Evolutionary conservation across 2,113 vertebrate species (phyloP).

Genomic region (Ceratotherium simum): DNA sequence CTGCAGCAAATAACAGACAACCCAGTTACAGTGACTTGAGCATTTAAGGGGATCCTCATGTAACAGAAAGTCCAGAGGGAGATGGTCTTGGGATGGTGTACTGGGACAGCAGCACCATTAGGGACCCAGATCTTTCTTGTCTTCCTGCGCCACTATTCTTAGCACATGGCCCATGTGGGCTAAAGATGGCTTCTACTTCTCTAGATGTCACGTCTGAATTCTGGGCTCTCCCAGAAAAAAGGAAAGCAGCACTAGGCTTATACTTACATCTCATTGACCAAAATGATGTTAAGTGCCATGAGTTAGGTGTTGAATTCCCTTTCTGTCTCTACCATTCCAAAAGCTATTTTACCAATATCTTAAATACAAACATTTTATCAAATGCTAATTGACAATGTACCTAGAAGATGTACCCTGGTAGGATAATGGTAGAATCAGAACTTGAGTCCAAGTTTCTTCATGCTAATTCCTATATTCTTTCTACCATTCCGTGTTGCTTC

Average conservation of each 20-base stretch:
- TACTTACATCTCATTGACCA: not conserved
- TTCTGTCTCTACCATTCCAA: not conserved
- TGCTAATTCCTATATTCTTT: not conserved
- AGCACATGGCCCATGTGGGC: not conserved
- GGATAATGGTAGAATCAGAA: not conserved
- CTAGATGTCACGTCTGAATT: not conserved
- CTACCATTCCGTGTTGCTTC: not conserved
- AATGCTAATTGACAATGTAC: not conserved
- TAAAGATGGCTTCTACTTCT: not conserved
- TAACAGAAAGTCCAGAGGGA: not conserved
- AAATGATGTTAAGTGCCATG: not conserved
- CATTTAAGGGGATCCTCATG: not conserved
- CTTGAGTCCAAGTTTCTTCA: not conserved
- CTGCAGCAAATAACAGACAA: not conserved
- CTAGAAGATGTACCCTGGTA: not conserved
- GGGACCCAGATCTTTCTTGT: not conserved
- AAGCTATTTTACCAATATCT: not conserved
- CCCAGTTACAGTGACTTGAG: not conserved
- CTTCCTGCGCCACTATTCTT: not conserved
- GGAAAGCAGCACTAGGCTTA: not conserved
- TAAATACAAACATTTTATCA: not conserved
- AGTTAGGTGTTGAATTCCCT: not conserved
- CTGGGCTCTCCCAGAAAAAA: not conserved
- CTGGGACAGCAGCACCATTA: not conserved
- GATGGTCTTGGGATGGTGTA: not conserved